Percentiles rank a stretch among this genome's conserved stretches.
Conservation (phyloP, 2,113 vertebrate genomes). For the Pelmatolapia mariae region DNA sequence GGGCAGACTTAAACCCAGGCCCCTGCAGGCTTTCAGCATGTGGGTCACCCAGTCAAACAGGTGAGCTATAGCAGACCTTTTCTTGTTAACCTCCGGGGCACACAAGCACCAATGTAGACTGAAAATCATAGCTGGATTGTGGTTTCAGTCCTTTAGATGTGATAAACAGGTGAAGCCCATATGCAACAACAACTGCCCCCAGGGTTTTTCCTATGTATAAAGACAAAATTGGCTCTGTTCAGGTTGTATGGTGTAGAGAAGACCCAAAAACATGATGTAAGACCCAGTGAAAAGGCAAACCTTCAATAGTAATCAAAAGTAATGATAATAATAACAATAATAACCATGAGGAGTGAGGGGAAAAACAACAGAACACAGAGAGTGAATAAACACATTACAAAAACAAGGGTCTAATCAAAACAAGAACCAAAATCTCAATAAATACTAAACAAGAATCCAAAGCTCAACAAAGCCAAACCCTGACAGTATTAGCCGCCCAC, state of each 20-base stretch:
- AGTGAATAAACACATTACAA: neutral
- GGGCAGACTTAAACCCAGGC: neutral
- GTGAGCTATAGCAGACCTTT: neutral
- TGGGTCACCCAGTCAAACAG: neutral
- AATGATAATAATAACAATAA: neutral
- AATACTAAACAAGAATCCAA: neutral
- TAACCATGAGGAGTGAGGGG: neutral
- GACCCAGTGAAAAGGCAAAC: neutral
- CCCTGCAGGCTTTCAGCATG: neutral
- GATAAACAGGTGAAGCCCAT: neutral
- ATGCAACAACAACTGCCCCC: neutral
- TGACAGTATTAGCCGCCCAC: neutral
- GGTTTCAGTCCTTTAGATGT: neutral
- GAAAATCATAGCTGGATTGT: neutral
- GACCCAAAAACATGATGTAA: neutral
- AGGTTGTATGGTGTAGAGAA: neutral
- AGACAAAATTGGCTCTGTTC: neutral
- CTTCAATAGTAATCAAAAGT: neutral
- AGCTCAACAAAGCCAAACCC: neutral
- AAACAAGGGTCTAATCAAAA: neutral
- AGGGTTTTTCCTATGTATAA: neutral
- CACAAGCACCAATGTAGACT: neutral
- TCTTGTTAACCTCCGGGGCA: neutral
- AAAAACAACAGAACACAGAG: neutral
- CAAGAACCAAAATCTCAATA: neutral